Conservation (phyloP, 2,888 invertebrate genomes). For the Lasius platythorax region DNA sequence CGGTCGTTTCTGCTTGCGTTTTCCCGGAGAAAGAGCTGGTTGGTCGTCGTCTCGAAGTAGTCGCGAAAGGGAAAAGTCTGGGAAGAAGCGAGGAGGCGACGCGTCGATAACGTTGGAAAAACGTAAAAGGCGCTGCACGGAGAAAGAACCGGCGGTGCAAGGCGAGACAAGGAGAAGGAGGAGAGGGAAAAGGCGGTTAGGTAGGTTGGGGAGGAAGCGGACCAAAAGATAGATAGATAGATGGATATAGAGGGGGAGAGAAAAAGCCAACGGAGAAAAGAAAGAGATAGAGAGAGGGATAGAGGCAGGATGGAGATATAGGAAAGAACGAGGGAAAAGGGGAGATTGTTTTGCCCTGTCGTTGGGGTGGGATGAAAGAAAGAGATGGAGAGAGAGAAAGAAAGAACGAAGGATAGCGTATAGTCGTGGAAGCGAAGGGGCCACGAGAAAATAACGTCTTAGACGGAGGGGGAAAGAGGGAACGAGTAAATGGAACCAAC, state of each 20-base stretch:
- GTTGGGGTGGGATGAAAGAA: slow-evolving; percentile 42
- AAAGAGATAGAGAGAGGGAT: slow-evolving; percentile 16
- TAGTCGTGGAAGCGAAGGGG: slow-evolving; percentile 81
- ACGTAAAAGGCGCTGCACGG: slow-evolving; percentile 80
- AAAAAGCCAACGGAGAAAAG: slow-evolving; percentile 27
- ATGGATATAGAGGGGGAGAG: slow-evolving; percentile 70
- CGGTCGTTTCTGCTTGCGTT: slow-evolving; percentile 76
- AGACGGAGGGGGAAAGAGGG: slow-evolving; percentile 84
- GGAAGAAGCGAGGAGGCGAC: slow-evolving; percentile 79
- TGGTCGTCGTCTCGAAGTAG: slow-evolving; percentile 73
- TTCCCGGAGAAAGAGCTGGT: slow-evolving; percentile 75
- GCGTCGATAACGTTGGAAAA: slow-evolving; percentile 85
- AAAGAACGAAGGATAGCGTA: slow-evolving; percentile 66
- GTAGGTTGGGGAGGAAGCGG: slow-evolving; percentile 43
- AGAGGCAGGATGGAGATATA: slow-evolving; percentile 56
- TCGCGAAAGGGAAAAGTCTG: slow-evolving; percentile 79
- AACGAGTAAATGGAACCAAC: slow-evolving; percentile 75
- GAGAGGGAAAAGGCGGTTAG: slow-evolving; percentile 51
- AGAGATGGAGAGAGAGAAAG: slow-evolving; percentile 8
- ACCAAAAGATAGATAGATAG: slow-evolving; percentile 56
- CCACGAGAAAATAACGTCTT: slow-evolving; percentile 83
- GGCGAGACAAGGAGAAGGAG: slow-evolving; percentile 68
- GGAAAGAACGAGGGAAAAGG: slow-evolving; percentile 70
- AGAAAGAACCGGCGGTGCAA: slow-evolving; percentile 68
- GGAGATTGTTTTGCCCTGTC: slow-evolving; percentile 51